Evolutionary conservation across 2,113 vertebrate genomes (phyloP), one percentile per base, ranked within the genome.

Genomic region (Petroica traversi): DNA sequence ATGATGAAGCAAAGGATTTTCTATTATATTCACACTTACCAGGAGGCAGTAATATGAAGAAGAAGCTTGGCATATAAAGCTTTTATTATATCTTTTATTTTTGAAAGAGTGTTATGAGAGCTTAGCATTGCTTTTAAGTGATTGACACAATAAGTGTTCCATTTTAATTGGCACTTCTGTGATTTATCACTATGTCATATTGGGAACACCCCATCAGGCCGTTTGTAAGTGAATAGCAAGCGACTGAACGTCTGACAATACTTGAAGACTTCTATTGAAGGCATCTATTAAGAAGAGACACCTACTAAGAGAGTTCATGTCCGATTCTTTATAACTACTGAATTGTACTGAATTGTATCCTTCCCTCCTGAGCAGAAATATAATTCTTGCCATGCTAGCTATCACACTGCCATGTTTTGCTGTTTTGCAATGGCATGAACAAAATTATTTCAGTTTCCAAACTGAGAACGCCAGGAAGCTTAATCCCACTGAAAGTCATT

Each of bases 131-230:
- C 46, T 92, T 88, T 86, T 86, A 92, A 97, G 89, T 95, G 96
- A 94, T 64, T 92, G 96, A 89, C 82, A 95, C 88, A 92, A 72
- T 89, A 96, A 95, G 34, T 3, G 1, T 96, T 95, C 85, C 68
- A 95, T 97, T 98, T 98, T 98, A 98, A 98, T 98, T 98, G 97
- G 95, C 92, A 67, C 78, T 78, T 96, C 72, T 94, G 80, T 94
- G 95, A 96, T 97, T 97, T 97, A 96, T 96, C 92, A 88, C 66
- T 88, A 5, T 85, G 31, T 91, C 94, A 87, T 89, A 84, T 97
- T 29, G 58, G 85, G 82, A 92, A 88, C 89, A 95, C 51, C 59
- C 49, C 59, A 85, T 96, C 96, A 95, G 38, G 61, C 80, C 82
- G 6, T 96, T 85, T 93, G 64, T 95, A 97, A 95, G 93, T 95